phyloP scores from a whole-genome alignment of 2,888 invertebrate species.

The Drosophila suboccidentalis region DNA sequence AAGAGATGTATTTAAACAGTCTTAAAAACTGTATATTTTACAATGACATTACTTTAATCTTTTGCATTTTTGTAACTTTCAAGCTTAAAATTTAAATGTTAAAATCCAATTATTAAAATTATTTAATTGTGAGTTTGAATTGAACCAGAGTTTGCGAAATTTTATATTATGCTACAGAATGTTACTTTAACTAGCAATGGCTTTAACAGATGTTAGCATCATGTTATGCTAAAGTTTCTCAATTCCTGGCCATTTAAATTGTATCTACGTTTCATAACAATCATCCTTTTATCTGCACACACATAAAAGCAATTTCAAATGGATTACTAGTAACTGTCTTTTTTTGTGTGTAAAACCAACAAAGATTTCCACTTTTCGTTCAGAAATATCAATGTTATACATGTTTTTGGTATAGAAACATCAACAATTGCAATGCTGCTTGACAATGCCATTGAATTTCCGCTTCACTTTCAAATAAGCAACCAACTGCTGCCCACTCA shows the following conservation, averaged over 20 bases:
- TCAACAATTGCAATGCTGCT: not conserved
- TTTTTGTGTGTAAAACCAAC: not conserved
- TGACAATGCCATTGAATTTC: constrained; percentile 27
- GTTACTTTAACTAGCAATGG: not conserved
- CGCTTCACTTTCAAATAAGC: constrained; percentile 51
- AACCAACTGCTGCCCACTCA: constrained; percentile 38
- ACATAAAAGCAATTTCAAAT: constrained; percentile 1
- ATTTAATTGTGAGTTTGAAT: too few relatives aligned
- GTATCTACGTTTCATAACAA: not conserved
- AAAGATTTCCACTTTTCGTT: not conserved
- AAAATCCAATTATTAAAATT: too few relatives aligned
- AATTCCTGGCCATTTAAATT: not conserved
- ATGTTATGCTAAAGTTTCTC: not conserved
- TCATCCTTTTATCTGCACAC: not conserved
- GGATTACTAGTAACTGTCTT: not conserved
- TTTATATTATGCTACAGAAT: too few relatives aligned
- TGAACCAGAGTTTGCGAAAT: too few relatives aligned
- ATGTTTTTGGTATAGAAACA: not conserved
- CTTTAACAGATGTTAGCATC: not conserved
- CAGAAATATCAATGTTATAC: not conserved
- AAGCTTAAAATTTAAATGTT: too few relatives aligned
- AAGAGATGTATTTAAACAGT: not conserved
- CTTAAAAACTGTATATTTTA: not conserved
- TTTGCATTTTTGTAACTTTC: too few relatives aligned
- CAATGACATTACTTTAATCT: not conserved